Base-by-base conservation (phyloP, 2,113 vertebrate genomes). In the Sebastes fasciatus region DNA sequence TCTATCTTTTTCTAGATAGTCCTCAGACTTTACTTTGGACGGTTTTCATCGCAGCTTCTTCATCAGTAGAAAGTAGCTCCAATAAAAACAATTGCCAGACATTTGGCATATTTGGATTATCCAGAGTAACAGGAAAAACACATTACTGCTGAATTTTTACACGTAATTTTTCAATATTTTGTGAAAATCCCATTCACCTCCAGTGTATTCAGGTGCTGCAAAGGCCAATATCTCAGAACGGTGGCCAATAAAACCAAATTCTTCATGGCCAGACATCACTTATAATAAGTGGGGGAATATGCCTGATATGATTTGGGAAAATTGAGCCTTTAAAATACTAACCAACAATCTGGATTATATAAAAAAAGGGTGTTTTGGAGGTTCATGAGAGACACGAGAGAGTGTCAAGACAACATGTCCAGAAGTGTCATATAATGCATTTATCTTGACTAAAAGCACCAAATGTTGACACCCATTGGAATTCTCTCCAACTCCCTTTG, bases 11-110 rank as follows among this genome's bases (percentile, higher is more conserved):
- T 17, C 43, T 4, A 34, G 77, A 81, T 79, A 51, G 65, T 77
- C n/a, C 40, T 42, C 64, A 89, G 80, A 86, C 87, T 84, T 86
- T 88, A 73, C 43, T 85, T 91, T 85, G 82, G 89, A 80, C 49
- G 16, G 13, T 54, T 71, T 74, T 85, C 64, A 61, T 46, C 3
- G 13, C 34, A 68, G 26, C 21, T 54, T 81, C 57, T 79, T 71
- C 55, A 64, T 72, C 71, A 54, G 17, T 42, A 57, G 57, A 64
- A 21, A 46, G 45, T n/a, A 3, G 26, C 9, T 86, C 67, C 78
- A 83, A 69, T 17, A 61, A 74, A 71, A 88, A 63, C 42, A 52
- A 57, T 9, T 45, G 16, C 17, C 79, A 68, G 34, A 60, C 21
- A 40, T 76, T 69, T 76, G 21, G 62, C 34, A 66, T 72, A 3